Evolutionary conservation across 1,140 invertebrate species (phyloP), one percentile per base, ranked within the genome.

Genomic region (Diabrotica virgifera): DNA sequence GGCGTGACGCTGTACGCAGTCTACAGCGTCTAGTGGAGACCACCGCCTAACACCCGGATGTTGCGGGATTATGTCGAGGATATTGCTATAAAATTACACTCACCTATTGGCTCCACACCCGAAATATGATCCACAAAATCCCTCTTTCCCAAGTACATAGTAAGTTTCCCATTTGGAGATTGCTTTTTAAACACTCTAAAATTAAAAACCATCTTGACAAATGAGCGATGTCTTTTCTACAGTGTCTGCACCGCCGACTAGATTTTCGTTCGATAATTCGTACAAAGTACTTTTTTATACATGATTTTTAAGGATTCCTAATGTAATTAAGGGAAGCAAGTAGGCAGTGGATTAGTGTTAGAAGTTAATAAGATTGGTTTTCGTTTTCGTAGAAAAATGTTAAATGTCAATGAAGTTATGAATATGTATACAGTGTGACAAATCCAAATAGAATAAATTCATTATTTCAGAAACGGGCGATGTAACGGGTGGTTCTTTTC

Each of bases 101-200:
- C 80, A 95, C 94, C 95, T 70, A 99, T 90, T 0, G 96, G 91
- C 77, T 99, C 96, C 55, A 95, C 90, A 54, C 90, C 91, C 0
- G 91, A 90, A 24, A 97, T 86, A 74, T 97, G 93, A 80, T 99
- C 97, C 60, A 99, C 90, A 81, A 96, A 98, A 77, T 99, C 97
- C 72, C 97, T 83, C 80, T 97, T 97, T 5, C 95, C 94, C 73
- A 99, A 84, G 78, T 99, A 99, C 62, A 98, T 83, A 11, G 95
- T 95, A 58, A 98, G 85, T 85, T 96, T 96, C 61, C 91, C 92
- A 83, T 97, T 97, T 6, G 95, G 94, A 5, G 94, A 93, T 73
- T 88, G 90, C 82, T 98, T 98, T 81, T 97, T 98, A 81, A 91
- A 97, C 72, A 97, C 94, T 82, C 95, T 94, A 79, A 93, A 92